Base-by-base conservation (phyloP, 2,888 invertebrate genomes). In the Ennomos fuscantarius region DNA sequence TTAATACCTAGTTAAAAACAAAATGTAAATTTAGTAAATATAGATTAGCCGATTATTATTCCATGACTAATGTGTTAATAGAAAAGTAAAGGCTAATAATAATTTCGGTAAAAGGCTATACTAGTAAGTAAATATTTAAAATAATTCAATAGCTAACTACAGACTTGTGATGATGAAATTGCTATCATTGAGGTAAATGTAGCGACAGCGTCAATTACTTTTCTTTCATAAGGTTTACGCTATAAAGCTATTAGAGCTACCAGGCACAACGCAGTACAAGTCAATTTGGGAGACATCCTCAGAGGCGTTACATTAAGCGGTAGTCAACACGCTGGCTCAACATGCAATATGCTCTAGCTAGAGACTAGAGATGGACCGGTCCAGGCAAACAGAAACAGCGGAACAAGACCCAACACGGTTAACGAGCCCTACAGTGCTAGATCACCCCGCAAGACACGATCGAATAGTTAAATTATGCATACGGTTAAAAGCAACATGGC, bases 241-340 rank as follows among this genome's bases (percentile, higher is more conserved):
- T 37, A 65, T 62, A 60, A 65, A 67, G 74, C 66, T 70, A 78
- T 79, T 75, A 79, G 62, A 62, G 66, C 53, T 69, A 64, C 72
- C 73, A 5, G 1, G 24, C 24, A 76, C 79, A 70, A 71, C 65
- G 66, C 66, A 71, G 67, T 69, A 79, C 78, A 70, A 77, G 76
- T 82, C 78, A 82, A 82, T 82, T 75, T 77, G 75, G 71, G 69
- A 69, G 47, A 32, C 36, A 55, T 62, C 60, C 59, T 66, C 61
- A 49, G 66, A 60, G 63, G 60, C 61, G 56, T 41, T 65, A 63
- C 48, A 65, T 63, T 46, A 62, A 63, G 66, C 65, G 63, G 67
- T 62, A 73, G 70, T 71, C 69, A 69, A 63, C 68, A 59, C 55
- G 57, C 62, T 49, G 11, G 11, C 40, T 33, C 35, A 40, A 24